These are phyloP conservation scores for Platyscapa corneri DNA, from an alignment of 1,140 invertebrate genomes.

Conservation along the genomic window DNA sequence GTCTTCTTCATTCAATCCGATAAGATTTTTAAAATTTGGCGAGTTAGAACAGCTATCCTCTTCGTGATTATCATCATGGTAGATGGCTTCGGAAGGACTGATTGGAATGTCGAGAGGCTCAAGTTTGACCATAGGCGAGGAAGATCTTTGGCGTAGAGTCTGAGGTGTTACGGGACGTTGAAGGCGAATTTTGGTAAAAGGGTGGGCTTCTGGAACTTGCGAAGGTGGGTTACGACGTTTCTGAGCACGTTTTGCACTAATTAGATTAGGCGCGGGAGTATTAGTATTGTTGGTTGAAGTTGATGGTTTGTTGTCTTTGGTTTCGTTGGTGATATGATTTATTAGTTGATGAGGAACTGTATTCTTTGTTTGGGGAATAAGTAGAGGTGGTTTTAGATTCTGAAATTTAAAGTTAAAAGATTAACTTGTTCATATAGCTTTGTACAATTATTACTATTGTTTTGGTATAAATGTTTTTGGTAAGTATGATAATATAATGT, in stretches of 20 bases:
- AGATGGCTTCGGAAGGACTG: slow-evolving; percentile 66
- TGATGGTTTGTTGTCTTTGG: slow-evolving; percentile 65
- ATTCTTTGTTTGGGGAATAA: slow-evolving; percentile 65
- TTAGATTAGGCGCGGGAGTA: slow-evolving; percentile 32
- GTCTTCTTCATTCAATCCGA: slow-evolving; percentile 67
- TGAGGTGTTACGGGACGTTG: slow-evolving; percentile 62
- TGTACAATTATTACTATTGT: no score
- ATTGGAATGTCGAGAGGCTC: slow-evolving; percentile 70
- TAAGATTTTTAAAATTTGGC: slow-evolving; percentile 64
- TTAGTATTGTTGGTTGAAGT: slow-evolving; percentile 48
- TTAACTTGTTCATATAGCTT: not conserved
- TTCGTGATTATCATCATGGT: slow-evolving; percentile 49
- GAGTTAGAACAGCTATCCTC: slow-evolving; percentile 48
- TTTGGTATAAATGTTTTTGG: no score
- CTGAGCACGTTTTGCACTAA: slow-evolving; percentile 66
- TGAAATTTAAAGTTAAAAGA: slow-evolving; percentile 48
- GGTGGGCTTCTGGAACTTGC: slow-evolving; percentile 58
- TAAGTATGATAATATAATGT: no score
- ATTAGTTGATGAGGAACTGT: slow-evolving; percentile 57
- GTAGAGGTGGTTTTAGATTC: slow-evolving; percentile 64
- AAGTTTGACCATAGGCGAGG: slow-evolving; percentile 54
- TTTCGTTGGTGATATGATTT: slow-evolving; percentile 57
- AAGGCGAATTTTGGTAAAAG: slow-evolving; percentile 69
- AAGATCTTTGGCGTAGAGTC: slow-evolving; percentile 53
- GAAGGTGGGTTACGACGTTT: slow-evolving; percentile 62